Conservation (phyloP, 2,888 invertebrate genomes). For the Aricia artaxerxes region DNA sequence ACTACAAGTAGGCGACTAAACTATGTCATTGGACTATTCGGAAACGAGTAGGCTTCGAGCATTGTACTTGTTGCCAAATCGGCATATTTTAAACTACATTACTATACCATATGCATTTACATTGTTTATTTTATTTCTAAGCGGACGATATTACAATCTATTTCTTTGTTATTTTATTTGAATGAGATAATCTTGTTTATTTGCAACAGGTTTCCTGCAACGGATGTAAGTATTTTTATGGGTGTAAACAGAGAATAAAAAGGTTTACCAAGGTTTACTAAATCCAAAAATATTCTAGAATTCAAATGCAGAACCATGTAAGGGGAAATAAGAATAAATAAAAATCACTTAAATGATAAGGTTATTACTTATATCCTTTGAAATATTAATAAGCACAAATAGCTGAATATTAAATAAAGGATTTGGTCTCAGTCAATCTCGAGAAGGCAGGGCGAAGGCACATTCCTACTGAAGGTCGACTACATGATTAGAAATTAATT, state of each 20-base stretch:
- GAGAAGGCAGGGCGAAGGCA: background rate
- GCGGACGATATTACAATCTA: background rate
- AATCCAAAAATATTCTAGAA: too few relatives aligned
- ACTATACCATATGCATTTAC: background rate
- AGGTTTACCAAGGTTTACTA: too few relatives aligned
- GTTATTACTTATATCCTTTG: background rate
- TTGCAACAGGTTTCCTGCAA: too few relatives aligned
- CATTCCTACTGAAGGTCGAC: slow-evolving; percentile 27
- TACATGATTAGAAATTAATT: slow-evolving; percentile 13
- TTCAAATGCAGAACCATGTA: too few relatives aligned
- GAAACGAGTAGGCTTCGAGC: slow-evolving; percentile 31
- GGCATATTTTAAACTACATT: background rate
- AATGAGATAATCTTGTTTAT: too few relatives aligned
- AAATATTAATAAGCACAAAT: background rate
- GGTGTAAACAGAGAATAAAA: too few relatives aligned
- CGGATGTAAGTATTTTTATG: too few relatives aligned
- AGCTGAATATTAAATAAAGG: background rate
- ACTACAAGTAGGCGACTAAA: slow-evolving; percentile 53
- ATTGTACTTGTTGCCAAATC: slow-evolving; percentile 20
- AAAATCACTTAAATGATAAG: background rate
- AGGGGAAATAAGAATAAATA: too few relatives aligned
- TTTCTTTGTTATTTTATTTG: background rate
- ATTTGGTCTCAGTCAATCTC: background rate
- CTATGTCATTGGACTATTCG: slow-evolving; percentile 41
- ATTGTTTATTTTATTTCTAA: background rate